Evolutionary conservation across 2,113 vertebrate genomes (phyloP).

Genomic region (Heterochromis multidens): DNA sequence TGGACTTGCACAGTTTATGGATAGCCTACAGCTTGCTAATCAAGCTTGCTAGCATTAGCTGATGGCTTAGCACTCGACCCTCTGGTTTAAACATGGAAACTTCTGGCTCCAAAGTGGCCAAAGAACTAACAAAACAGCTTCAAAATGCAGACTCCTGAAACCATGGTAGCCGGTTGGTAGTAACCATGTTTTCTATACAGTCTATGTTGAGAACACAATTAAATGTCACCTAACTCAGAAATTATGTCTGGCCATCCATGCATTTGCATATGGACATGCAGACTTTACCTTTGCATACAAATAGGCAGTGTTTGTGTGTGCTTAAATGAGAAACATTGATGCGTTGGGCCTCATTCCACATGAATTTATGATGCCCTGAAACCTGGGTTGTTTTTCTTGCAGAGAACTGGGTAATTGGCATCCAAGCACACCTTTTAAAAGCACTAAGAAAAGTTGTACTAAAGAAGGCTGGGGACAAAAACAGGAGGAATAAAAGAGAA

Average conservation of each 20-base stretch:
- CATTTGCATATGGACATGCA: not conserved
- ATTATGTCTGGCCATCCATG: not conserved
- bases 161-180: too few species aligned
- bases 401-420: constrained; percentile 35
- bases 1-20: too few species aligned
- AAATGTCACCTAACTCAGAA: not conserved
- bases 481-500: not conserved
- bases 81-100: too few species aligned
- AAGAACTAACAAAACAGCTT: too few species aligned
- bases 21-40: too few species aligned
- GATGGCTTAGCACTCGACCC: too few species aligned
- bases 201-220: not conserved
- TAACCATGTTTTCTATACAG: not conserved
- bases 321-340: constrained; percentile 50
- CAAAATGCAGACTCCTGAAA: too few species aligned
- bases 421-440: constrained; percentile 12
- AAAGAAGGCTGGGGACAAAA: not conserved
- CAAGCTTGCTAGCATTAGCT: too few species aligned
- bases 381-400: constrained; percentile 20
- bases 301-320: not conserved
- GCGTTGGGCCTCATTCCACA: constrained; percentile 24
- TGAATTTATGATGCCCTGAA: constrained; percentile 43
- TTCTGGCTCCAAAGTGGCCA: too few species aligned
- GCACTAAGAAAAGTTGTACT: not conserved
- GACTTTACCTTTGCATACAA: not conserved